Conservation (phyloP, 2,888 invertebrate species). For the Ectropis crepuscularia region DNA sequence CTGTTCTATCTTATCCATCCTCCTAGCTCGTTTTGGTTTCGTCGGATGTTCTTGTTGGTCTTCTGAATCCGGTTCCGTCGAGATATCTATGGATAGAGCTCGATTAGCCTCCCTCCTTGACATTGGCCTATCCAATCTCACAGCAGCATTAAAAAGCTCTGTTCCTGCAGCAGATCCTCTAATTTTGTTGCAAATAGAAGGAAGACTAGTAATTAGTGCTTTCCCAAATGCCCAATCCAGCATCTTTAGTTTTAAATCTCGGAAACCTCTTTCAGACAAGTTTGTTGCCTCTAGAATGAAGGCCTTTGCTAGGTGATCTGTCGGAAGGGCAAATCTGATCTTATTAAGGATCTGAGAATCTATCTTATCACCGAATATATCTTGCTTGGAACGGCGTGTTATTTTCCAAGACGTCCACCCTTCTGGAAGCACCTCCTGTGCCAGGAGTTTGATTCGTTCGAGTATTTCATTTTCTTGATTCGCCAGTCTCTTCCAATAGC, state of each 20-base stretch:
- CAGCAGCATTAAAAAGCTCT: neutral
- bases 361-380: neutral
- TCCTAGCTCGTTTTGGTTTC: neutral
- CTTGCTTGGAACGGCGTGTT: too few species aligned
- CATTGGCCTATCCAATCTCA: neutral
- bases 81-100: neutral
- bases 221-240: slow-evolving; percentile 2
- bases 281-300: neutral
- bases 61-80: neutral
- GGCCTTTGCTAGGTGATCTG: neutral
- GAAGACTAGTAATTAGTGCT: slow-evolving; percentile 1
- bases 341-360: slow-evolving; percentile 1
- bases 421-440: slow-evolving; percentile 1
- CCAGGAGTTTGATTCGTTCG: neutral
- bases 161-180: slow-evolving; percentile 7
- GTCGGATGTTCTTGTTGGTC: neutral
- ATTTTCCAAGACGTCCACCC: neutral
- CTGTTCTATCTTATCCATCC: neutral
- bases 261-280: neutral
- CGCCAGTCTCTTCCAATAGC: neutral
- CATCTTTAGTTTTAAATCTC: slow-evolving; percentile 1
- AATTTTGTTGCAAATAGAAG: slow-evolving; percentile 5
- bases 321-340: slow-evolving; percentile 2
- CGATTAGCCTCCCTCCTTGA: neutral
- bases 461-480: neutral